phyloP scores from a whole-genome alignment of 2,888 invertebrate genomes.

The Lepetodrilus schrolli region DNA sequence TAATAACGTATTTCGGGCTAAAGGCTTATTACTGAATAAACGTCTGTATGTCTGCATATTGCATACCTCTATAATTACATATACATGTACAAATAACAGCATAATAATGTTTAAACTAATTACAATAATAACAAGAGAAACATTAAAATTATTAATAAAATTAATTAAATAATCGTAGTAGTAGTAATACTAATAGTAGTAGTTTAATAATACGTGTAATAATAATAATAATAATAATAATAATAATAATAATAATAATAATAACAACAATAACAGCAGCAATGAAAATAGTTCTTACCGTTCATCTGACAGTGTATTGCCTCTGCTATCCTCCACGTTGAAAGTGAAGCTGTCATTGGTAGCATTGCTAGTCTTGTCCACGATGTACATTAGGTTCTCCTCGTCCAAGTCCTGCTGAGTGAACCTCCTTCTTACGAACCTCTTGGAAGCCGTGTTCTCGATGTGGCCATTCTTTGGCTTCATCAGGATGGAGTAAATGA shows the following conservation, averaged over 20 bases:
- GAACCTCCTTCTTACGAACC: conserved; percentile 67
- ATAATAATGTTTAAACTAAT: too few species aligned
- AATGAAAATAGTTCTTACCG: conserved; percentile 48
- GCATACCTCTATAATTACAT: too few species aligned
- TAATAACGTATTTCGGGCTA: too few species aligned
- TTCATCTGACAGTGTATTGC: conserved; percentile 67
- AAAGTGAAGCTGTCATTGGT: conserved; percentile 72
- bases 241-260: not conserved
- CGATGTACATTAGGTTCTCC: conserved; percentile 64
- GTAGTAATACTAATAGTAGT: too few species aligned
- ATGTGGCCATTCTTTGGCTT: conserved; percentile 69
- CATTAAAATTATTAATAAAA: too few species aligned
- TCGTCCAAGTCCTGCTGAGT: conserved; percentile 74
- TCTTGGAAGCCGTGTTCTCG: conserved; percentile 68
- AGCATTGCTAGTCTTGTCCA: conserved; percentile 57
- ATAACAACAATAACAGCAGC: not conserved
- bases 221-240: too few species aligned
- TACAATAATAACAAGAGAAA: too few species aligned
- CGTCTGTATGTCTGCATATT: too few species aligned
- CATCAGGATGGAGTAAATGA: conserved; percentile 67
- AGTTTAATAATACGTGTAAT: not conserved
- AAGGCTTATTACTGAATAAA: too few species aligned
- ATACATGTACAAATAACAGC: too few species aligned
- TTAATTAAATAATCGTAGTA: too few species aligned
- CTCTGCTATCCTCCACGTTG: conserved; percentile 66